A percentile compares a stretch with the other conserved stretches of the same genome.
Evolutionary conservation across 1,140 invertebrate genomes (phyloP).

Genomic region (Episyrphus balteatus): DNA sequence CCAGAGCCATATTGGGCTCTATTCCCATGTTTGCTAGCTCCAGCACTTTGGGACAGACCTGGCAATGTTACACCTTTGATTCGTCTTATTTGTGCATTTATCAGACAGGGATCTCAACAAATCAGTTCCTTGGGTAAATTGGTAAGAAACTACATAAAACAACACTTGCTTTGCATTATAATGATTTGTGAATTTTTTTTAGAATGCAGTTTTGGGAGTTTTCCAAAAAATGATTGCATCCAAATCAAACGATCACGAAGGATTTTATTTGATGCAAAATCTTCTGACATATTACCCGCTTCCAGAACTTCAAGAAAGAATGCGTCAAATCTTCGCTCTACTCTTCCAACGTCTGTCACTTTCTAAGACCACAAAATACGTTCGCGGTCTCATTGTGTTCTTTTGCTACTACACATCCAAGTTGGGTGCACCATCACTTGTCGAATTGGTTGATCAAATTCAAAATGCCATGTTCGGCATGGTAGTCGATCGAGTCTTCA

Average conservation of each 20-base stretch:
- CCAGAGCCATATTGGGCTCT: conserved; percentile 79
- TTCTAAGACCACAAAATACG: conserved; percentile 89
- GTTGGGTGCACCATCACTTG: conserved; percentile 58
- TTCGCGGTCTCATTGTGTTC: conserved; percentile 81
- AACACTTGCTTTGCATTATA: conserved; percentile 18
- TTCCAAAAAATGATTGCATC: conserved; percentile 96
- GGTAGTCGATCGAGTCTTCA: conserved; percentile 79
- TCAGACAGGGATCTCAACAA: conserved; percentile 59
- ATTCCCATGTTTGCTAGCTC: conserved; percentile 77
- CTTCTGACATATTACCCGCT: conserved; percentile 63
- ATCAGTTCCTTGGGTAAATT: conserved; percentile 59
- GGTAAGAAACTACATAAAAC: conserved; percentile 38
- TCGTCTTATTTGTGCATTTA: conserved; percentile 75
- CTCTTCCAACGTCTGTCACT: conserved; percentile 84
- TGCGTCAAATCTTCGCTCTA: conserved; percentile 82
- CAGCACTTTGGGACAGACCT: conserved; percentile 81
- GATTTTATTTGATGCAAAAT: conserved; percentile 80
- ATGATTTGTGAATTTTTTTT: conserved; percentile 4
- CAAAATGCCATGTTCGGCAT: conserved; percentile 90
- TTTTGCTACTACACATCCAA: conserved; percentile 75
- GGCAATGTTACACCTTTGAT: conserved; percentile 89
- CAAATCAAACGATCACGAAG: conserved; percentile 92
- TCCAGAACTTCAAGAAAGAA: conserved; percentile 56
- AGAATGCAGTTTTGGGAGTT: conserved; percentile 80
- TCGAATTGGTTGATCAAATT: conserved; percentile 73